Percentiles rank a stretch among this genome's conserved stretches.
Conservation (phyloP, 2,888 invertebrate genomes). For the Hedya salicella region DNA sequence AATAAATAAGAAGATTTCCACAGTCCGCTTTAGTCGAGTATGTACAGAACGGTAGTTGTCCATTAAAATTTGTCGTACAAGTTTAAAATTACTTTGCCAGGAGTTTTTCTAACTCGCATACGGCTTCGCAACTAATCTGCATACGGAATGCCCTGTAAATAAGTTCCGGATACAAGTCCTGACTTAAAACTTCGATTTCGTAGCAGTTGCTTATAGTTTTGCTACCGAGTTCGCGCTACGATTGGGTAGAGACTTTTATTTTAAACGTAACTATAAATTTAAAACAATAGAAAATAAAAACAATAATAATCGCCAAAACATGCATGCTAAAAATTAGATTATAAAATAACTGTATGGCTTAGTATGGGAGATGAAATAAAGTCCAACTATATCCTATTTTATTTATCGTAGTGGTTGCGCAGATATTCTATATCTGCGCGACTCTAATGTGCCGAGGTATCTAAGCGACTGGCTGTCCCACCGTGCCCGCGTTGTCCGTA, state of each 20-base stretch:
- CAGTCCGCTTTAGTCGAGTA: neutral
- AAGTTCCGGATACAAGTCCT: conserved; percentile 51
- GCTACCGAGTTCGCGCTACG: neutral
- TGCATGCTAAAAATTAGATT: too few species aligned
- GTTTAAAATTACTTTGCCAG: conserved; percentile 53
- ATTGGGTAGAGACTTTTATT: too few species aligned
- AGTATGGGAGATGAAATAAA: too few species aligned
- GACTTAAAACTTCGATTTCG: conserved; percentile 31
- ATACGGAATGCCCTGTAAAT: conserved; percentile 72
- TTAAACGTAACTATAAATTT: too few species aligned
- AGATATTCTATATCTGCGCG: too few species aligned
- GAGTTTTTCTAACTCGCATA: conserved; percentile 34
- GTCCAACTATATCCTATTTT: too few species aligned
- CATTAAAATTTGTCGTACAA: conserved; percentile 64
- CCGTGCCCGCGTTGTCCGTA: too few species aligned
- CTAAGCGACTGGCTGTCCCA: too few species aligned
- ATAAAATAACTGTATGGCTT: too few species aligned
- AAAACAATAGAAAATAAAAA: neutral
- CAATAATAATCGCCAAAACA: neutral
- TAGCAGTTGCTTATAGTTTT: conserved; percentile 14
- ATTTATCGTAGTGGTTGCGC: too few species aligned
- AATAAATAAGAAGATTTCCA: neutral
- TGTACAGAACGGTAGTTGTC: conserved; percentile 45
- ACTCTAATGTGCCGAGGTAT: too few species aligned
- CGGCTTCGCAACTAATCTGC: conserved; percentile 64